These are phyloP conservation scores for Heliconius congener DNA, from an alignment of 1,140 invertebrate genomes.

Conservation along the genomic window DNA sequence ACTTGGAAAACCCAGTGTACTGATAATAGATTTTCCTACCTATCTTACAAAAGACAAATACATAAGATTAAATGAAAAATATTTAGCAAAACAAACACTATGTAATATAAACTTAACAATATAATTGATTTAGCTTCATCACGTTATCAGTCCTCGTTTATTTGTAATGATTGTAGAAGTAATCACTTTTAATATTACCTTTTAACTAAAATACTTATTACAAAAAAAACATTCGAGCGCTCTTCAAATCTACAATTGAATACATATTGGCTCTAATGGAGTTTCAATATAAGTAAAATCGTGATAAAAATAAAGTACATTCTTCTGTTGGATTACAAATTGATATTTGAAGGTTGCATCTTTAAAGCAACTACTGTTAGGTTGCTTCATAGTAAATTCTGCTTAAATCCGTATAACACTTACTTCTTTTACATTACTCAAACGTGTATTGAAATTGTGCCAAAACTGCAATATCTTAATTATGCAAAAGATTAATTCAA, in stretches of 20 bases:
- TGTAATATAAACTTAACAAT: background rate
- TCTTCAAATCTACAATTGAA: background rate
- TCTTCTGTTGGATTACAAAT: background rate
- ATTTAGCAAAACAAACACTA: background rate
- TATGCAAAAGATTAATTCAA: too few species aligned
- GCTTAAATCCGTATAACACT: background rate
- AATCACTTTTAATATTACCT: background rate
- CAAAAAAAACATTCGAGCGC: background rate
- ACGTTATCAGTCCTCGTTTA: background rate
- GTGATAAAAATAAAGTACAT: constrained; percentile 6
- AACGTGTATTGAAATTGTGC: constrained; percentile 3
- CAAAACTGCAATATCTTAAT: background rate
- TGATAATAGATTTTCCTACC: too few species aligned
- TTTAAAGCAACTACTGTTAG: background rate
- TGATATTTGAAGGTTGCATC: constrained; percentile 5
- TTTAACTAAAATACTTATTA: background rate
- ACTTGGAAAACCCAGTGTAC: too few species aligned
- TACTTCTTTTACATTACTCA: background rate
- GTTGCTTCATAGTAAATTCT: background rate
- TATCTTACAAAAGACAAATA: background rate
- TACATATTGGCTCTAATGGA: background rate
- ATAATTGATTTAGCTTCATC: background rate
- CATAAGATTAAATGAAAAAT: background rate
- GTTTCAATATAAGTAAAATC: background rate
- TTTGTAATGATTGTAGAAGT: background rate